Percentiles rank a stretch among this genome's conserved stretches.
These are phyloP conservation scores for Myotis lucifugus DNA, from an alignment of 2,113 vertebrate genomes.

Conservation along the genomic window DNA sequence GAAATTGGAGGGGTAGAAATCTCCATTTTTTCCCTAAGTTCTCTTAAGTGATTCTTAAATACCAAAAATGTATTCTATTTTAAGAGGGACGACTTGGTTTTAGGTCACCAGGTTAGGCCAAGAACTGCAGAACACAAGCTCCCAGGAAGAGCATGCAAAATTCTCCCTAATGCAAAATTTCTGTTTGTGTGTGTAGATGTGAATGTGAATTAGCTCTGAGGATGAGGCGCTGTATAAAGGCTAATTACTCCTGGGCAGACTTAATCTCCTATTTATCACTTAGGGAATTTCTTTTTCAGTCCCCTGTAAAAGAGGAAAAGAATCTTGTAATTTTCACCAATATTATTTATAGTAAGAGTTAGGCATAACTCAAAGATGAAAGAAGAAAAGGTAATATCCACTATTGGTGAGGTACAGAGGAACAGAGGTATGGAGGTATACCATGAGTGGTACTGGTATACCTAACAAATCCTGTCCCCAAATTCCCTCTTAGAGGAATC, in stretches of 20 bases:
- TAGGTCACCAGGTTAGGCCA: neutral
- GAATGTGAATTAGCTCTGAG: slow-evolving; percentile 54
- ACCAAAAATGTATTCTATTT: neutral
- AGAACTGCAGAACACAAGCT: neutral
- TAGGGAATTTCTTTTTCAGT: slow-evolving; percentile 72
- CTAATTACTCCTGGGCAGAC: slow-evolving; percentile 72
- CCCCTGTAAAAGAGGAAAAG: slow-evolving; percentile 52
- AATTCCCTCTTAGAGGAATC: neutral
- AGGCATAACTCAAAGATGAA: neutral
- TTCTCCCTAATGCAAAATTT: neutral
- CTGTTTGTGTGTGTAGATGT: slow-evolving; percentile 5
- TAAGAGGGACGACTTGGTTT: neutral
- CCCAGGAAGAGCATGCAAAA: neutral
- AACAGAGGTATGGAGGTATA: neutral
- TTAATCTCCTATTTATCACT: slow-evolving; percentile 69
- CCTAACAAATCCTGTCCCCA: neutral
- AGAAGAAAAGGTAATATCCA: neutral
- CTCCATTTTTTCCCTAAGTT: neutral
- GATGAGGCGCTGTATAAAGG: slow-evolving; percentile 69
- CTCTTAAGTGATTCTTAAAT: slow-evolving; percentile 2
- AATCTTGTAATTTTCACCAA: slow-evolving; percentile 54
- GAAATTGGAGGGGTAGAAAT: neutral
- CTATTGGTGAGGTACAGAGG: neutral
- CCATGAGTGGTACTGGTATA: neutral
- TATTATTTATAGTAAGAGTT: slow-evolving; percentile 66